phyloP scores from a whole-genome alignment of 2,888 invertebrate species.

The Drosophila monieri region DNA sequence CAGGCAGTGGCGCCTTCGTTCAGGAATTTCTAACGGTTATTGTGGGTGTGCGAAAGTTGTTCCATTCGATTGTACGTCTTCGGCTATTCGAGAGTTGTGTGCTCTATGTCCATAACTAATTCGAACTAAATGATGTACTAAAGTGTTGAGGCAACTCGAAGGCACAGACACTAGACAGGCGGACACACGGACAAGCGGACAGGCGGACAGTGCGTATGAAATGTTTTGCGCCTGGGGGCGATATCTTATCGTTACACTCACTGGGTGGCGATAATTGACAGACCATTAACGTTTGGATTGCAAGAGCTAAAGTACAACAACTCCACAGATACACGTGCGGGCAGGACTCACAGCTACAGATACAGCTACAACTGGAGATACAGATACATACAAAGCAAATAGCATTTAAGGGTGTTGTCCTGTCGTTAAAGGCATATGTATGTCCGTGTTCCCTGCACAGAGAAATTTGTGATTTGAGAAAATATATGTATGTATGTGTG shows the following conservation, averaged over 20 bases:
- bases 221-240: slow-evolving; percentile 56
- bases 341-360: background rate
- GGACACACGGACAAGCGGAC: slow-evolving; percentile 3
- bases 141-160: slow-evolving; percentile 61
- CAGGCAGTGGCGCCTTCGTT: slow-evolving; percentile 15
- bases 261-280: slow-evolving; percentile 79
- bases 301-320: slow-evolving; percentile 65
- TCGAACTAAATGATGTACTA: slow-evolving; percentile 76
- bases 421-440: slow-evolving; percentile 17
- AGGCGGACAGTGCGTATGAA: slow-evolving; percentile 37
- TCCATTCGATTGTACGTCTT: slow-evolving; percentile 23
- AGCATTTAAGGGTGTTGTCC: slow-evolving; percentile 12
- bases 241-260: slow-evolving; percentile 78
- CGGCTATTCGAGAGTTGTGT: slow-evolving; percentile 25
- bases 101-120: slow-evolving; percentile 74
- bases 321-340: slow-evolving; percentile 7
- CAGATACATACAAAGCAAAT: background rate
- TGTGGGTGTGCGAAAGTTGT: slow-evolving; percentile 22
- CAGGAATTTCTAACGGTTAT: slow-evolving; percentile 15
- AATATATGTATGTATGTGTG: background rate
- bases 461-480: slow-evolving; percentile 20
- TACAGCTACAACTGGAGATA: background rate
- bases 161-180: slow-evolving; percentile 4
- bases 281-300: slow-evolving; percentile 78
- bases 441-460: slow-evolving; percentile 15